Evolutionary conservation across 2,113 vertebrate species (phyloP), one percentile per base, ranked within the genome.

Genomic region (Vulpes ferrilata): DNA sequence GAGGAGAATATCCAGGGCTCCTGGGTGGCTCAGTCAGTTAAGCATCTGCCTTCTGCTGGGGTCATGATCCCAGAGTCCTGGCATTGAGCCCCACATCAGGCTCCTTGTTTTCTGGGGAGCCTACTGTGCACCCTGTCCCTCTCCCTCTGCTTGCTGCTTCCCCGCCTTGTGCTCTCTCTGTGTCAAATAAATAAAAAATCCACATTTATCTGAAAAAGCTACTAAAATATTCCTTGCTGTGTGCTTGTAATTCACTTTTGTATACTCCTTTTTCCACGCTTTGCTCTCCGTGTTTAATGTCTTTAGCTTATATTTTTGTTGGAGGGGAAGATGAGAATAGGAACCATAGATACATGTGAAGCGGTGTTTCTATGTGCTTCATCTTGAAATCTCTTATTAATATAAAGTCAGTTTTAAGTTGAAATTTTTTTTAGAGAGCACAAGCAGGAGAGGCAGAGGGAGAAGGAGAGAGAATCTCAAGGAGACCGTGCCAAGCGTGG

Each of bases 281-380:
- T 93, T 95, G 1, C 30, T 78, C 15, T 59, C 22, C 22, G 22
- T 93, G 9, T 95, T 69, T 78, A 83, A 71, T 65, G 23, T 85
- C 19, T 73, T 53, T 51, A 73, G 55, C 71, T 90, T 76, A 22
- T 92, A 32, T 90, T 97, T 53, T 76, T 60, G 15, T 90, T 71
- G 48, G 8, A 17, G 11, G 32, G 74, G 11, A n/a, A 12, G 15
- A 38, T 53, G 78, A 79, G 32, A 73, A 73, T 92, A 73, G 17
- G 25, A 97, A 55, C 65, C 22, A 69, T 5, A 81, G 30, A 43
- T 85, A 87, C 35, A 83, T 74, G 32, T 65, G 35, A 91, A 57
- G 57, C 62, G 30, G 4, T 88, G n/a, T 86, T 92, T 96, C 69
- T 78, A 79, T 86, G n/a, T 76, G 60, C 79, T 84, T 96, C 74